These are phyloP conservation scores for Drepana falcataria DNA, from an alignment of 2,888 invertebrate genomes.

Conservation along the genomic window DNA sequence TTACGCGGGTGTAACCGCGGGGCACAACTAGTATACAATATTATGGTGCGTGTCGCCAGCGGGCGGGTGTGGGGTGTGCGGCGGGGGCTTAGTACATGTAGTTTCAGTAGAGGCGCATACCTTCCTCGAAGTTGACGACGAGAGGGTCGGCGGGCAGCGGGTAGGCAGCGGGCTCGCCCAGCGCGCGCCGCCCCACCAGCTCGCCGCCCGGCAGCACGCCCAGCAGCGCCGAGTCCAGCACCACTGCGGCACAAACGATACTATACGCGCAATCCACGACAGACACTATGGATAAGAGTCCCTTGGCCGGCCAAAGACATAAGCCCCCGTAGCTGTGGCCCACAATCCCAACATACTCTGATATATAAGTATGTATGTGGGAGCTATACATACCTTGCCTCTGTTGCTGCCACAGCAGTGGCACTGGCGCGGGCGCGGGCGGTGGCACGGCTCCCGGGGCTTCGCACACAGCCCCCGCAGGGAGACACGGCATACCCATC, in stretches of 20 bases:
- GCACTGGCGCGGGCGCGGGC: conserved; percentile 55
- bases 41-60: too few relatives aligned
- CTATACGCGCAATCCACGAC: background rate
- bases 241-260: conserved; percentile 31
- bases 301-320: too few relatives aligned
- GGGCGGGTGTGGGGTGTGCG: conserved; percentile 13
- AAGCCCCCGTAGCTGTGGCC: too few relatives aligned
- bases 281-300: too few relatives aligned
- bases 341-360: too few relatives aligned
- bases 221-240: conserved; percentile 64
- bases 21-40: too few relatives aligned
- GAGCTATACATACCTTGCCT: conserved; percentile 48
- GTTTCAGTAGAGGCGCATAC: conserved; percentile 86
- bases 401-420: conserved; percentile 68
- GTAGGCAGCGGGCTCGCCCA: conserved; percentile 48
- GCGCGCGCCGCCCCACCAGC: conserved; percentile 50
- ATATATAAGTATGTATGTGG: background rate
- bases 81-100: conserved; percentile 56
- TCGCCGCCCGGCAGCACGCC: conserved; percentile 62
- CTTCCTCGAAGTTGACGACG: conserved; percentile 89
- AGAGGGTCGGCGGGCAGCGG: conserved; percentile 82
- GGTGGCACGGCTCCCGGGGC: conserved; percentile 30
- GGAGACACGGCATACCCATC: conserved; percentile 16
- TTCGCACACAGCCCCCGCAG: conserved; percentile 19
- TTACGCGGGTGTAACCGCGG: too few relatives aligned